Evolutionary conservation across 1,140 invertebrate genomes (phyloP).

Genomic region (Pissodes strobi): DNA sequence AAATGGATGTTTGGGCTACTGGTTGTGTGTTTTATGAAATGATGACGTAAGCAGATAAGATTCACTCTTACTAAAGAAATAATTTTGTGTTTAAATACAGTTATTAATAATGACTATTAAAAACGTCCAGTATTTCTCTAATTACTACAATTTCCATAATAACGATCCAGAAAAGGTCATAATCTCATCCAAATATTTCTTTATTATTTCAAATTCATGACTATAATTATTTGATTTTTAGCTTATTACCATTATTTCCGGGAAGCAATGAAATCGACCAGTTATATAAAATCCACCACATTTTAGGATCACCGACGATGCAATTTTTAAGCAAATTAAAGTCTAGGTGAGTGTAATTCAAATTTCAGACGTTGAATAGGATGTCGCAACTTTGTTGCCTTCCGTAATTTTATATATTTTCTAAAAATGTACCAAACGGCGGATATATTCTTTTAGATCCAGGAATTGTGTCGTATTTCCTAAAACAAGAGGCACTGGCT

Average conservation of each 20-base stretch:
- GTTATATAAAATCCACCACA: constrained; percentile 66
- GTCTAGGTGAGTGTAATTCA: not conserved
- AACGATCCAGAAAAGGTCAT: too few relatives aligned
- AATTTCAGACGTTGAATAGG: too few relatives aligned
- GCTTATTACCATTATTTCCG: constrained; percentile 68
- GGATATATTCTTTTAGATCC: constrained; percentile 34
- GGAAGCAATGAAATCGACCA: constrained; percentile 73
- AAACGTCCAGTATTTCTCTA: too few relatives aligned
- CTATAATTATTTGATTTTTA: constrained; percentile 46
- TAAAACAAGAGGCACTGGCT: constrained; percentile 59
- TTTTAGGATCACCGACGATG: constrained; percentile 42
- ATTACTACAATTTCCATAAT: too few relatives aligned
- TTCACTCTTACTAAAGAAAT: too few relatives aligned
- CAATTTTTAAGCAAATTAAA: constrained; percentile 13
- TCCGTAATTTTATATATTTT: not conserved
- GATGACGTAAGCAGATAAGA: constrained; percentile 64
- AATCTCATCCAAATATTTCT: too few relatives aligned
- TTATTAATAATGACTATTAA: too few relatives aligned
- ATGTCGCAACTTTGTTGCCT: too few relatives aligned
- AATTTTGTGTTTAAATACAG: too few relatives aligned
- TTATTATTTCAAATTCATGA: too few relatives aligned
- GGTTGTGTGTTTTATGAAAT: constrained; percentile 76
- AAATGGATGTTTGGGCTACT: constrained; percentile 75
- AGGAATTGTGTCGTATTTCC: constrained; percentile 56
- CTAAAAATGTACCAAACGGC: not conserved